Conservation (phyloP, 2,888 invertebrate species). For the Lasius fuliginosus region DNA sequence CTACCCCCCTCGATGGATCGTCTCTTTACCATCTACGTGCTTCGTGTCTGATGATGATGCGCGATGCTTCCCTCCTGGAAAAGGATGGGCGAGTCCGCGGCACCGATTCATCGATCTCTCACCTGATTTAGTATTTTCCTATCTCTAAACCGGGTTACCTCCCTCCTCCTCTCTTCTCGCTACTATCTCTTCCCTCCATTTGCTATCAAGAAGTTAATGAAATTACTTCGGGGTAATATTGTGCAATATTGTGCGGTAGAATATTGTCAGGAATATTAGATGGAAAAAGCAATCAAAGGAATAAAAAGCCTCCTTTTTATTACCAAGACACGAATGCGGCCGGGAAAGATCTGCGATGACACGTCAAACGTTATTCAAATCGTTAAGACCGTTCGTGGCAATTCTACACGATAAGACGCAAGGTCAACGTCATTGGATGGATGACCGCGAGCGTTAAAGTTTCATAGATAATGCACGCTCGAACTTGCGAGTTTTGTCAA, state of each 20-base stretch:
- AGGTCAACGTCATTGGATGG: conserved; percentile 73
- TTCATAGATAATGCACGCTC: conserved; percentile 71
- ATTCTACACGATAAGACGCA: conserved; percentile 69
- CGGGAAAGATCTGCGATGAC: conserved; percentile 48
- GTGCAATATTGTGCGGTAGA: not conserved
- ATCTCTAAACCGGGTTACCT: conserved; percentile 33
- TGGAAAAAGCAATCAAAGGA: not conserved
- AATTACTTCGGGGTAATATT: conserved; percentile 11
- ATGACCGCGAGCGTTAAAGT: conserved; percentile 72
- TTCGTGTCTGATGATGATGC: conserved; percentile 43
- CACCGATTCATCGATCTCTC: conserved; percentile 52
- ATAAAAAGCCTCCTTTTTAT: not conserved
- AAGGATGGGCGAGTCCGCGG: conserved; percentile 48
- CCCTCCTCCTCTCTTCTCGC: not conserved
- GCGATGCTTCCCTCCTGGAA: conserved; percentile 56
- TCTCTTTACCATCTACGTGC: conserved; percentile 39
- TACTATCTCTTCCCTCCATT: not conserved
- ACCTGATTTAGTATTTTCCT: conserved; percentile 50
- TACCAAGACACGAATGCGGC: not conserved
- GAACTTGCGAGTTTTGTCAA: conserved; percentile 59
- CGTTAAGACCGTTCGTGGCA: conserved; percentile 64
- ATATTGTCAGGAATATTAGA: not conserved
- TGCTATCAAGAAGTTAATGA: conserved; percentile 9
- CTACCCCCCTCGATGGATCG: conserved; percentile 32
- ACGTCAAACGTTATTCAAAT: conserved; percentile 38